Conservation (phyloP, 2,113 vertebrate genomes). For the Oplegnathus fasciatus region DNA sequence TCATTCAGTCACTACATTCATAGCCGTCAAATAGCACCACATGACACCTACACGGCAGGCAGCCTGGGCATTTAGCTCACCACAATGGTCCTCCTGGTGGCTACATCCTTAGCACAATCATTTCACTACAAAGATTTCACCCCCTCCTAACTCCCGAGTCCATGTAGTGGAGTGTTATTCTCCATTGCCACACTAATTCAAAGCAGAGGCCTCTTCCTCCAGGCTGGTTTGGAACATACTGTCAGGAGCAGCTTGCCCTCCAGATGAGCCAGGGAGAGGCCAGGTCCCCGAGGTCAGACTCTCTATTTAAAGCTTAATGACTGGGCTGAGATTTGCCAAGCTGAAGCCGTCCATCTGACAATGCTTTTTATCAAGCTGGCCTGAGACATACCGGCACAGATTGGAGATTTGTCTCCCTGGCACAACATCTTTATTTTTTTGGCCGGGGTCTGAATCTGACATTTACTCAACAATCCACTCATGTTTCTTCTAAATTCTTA, state of each 20-base stretch:
- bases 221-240: conserved; percentile 59
- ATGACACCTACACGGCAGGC: conserved; percentile 16
- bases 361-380: conserved; percentile 67
- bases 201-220: conserved; percentile 50
- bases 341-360: conserved; percentile 72
- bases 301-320: conserved; percentile 77
- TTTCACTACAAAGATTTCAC: conserved; percentile 1
- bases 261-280: conserved; percentile 69
- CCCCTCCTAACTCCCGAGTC: conserved; percentile 19
- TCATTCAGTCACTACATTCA: conserved; percentile 21
- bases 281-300: conserved; percentile 62
- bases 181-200: conserved; percentile 46
- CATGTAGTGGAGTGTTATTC: conserved; percentile 19
- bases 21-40: neutral
- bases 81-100: neutral
- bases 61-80: conserved; percentile 12
- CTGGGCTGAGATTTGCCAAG: conserved; percentile 59
- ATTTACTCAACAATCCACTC: conserved; percentile 68
- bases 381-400: conserved; percentile 61
- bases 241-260: conserved; percentile 72
- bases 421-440: conserved; percentile 56
- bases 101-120: conserved; percentile 20
- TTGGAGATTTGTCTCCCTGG: conserved; percentile 74
- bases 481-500: conserved; percentile 53
- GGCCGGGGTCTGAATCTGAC: conserved; percentile 57